These are phyloP conservation scores for Acanthisitta chloris DNA, from an alignment of 2,113 vertebrate species.

Conservation along the genomic window DNA sequence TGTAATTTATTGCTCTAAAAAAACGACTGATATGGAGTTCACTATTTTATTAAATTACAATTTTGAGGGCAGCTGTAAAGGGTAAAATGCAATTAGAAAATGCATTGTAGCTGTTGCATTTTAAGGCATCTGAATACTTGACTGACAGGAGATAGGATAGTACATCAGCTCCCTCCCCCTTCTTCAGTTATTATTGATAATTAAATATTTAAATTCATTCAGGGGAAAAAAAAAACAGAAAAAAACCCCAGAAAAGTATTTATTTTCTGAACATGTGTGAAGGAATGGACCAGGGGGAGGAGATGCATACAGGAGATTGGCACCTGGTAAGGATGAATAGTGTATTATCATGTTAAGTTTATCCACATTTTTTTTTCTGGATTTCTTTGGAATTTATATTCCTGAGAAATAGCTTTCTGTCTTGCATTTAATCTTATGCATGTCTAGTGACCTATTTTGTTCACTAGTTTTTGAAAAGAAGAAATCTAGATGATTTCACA, in stretches of 20 bases:
- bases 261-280: constrained; percentile 13
- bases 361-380: neutral
- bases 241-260: neutral
- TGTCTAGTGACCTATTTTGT: constrained; percentile 69
- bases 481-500: constrained; percentile 68
- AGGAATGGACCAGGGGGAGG: neutral
- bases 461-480: constrained; percentile 63
- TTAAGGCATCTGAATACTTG: constrained; percentile 62
- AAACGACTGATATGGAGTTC: constrained; percentile 41
- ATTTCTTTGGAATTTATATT: constrained; percentile 46
- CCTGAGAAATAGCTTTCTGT: neutral
- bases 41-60: constrained; percentile 59
- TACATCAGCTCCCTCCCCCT: neutral
- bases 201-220: constrained; percentile 60
- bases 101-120: constrained; percentile 62
- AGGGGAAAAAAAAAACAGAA: neutral
- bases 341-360: constrained; percentile 17
- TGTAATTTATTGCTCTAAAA: constrained; percentile 65
- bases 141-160: constrained; percentile 52
- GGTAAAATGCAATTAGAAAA: constrained; percentile 66
- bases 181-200: constrained; percentile 48
- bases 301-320: neutral
- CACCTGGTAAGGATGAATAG: constrained; percentile 12
- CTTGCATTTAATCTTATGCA: constrained; percentile 2
- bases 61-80: constrained; percentile 59